phyloP scores from a whole-genome alignment of 2,113 vertebrate species.

The Mustela lutreola region DNA sequence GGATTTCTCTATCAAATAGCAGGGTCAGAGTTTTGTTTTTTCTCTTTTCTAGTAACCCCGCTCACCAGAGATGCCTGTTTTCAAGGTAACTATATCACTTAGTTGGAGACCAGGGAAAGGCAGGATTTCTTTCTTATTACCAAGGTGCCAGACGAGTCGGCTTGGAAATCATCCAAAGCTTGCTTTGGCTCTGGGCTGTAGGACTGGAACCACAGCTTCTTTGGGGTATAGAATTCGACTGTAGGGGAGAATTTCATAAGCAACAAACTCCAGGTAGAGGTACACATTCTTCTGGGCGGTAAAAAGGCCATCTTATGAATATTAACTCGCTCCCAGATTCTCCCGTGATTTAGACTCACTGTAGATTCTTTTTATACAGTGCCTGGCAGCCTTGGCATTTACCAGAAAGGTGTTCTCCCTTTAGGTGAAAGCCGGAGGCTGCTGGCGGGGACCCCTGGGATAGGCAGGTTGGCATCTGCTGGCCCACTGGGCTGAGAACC shows the following conservation, averaged over 20 bases:
- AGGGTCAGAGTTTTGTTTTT: not conserved
- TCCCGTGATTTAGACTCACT: not conserved
- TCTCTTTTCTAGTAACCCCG: conserved; percentile 40
- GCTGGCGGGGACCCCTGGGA: not conserved
- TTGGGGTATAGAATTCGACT: not conserved
- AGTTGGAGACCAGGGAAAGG: conserved; percentile 40
- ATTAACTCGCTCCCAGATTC: not conserved
- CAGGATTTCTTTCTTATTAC: conserved; percentile 47
- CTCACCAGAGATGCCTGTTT: conserved; percentile 26
- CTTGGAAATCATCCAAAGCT: not conserved
- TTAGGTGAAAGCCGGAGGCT: not conserved
- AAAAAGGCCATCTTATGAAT: not conserved
- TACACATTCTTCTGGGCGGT: rapidly evolving
- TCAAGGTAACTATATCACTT: conserved; percentile 53
- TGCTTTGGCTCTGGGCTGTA: not conserved
- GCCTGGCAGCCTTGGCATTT: not conserved
- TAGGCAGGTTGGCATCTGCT: rapidly evolving
- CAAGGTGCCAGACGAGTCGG: not conserved
- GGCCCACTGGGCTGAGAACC: not conserved
- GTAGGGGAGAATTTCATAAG: not conserved
- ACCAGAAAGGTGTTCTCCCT: rapidly evolving
- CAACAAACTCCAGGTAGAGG: conserved; percentile 41
- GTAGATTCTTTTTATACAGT: not conserved
- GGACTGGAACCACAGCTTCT: not conserved
- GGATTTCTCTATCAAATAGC: not conserved